phyloP scores from a whole-genome alignment of 2,797 vertebrate genomes.

The Cyclura pinguis region DNA sequence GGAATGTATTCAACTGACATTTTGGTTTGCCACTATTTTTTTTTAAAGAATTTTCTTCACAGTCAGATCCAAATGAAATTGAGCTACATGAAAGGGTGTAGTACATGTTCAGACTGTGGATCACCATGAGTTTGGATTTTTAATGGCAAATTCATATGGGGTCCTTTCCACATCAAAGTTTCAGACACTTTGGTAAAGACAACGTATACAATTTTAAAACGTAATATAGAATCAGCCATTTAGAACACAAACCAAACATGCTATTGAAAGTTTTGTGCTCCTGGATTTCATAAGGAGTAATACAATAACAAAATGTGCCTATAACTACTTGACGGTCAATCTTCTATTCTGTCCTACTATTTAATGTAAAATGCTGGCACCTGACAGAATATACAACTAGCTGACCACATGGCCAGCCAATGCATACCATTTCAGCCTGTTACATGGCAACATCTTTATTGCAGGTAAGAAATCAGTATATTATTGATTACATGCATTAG shows the following conservation, averaged over 20 bases:
- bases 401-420: not conserved
- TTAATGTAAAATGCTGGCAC: not conserved
- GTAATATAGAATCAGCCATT: not conserved
- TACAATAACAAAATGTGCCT: not conserved
- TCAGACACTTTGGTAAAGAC: not conserved
- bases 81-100: not conserved
- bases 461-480: not conserved
- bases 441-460: not conserved
- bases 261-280: not conserved
- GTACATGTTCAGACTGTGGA: not conserved
- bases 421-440: not conserved
- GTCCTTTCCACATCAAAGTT: not conserved
- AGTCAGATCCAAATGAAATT: not conserved
- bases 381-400: not conserved
- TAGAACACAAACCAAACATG: not conserved
- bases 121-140: not conserved
- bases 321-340: not conserved
- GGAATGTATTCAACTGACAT: not conserved
- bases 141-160: not conserved
- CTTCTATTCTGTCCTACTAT: not conserved
- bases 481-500: not conserved
- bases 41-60: not conserved
- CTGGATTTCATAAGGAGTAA: not conserved
- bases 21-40: not conserved
- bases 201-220: not conserved